A percentile compares a stretch with the other conserved stretches of the same genome.
Conservation (phyloP, 2,797 vertebrate genomes). For the Taenioides sp. region DNA sequence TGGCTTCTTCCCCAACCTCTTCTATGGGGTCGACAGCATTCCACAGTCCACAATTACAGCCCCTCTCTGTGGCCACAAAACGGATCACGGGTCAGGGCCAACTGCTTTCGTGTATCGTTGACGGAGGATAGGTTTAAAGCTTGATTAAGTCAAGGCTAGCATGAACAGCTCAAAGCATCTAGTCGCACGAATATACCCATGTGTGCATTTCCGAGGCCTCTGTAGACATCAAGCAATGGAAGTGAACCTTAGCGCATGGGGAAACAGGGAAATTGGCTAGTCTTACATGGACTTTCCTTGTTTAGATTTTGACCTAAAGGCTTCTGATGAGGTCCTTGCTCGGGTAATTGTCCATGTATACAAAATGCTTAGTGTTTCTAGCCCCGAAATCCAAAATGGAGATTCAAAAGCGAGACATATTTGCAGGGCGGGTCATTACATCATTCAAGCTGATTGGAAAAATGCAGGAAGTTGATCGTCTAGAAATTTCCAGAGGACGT, state of each 20-base stretch:
- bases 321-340: slow-evolving; percentile 29
- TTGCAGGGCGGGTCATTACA: background rate
- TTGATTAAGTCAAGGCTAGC: slow-evolving; percentile 16
- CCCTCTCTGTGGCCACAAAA: slow-evolving; percentile 49
- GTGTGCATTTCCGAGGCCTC: slow-evolving; percentile 7
- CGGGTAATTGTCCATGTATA: slow-evolving; percentile 36
- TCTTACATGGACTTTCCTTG: slow-evolving; percentile 29
- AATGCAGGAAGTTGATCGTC: slow-evolving; percentile 12
- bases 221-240: slow-evolving; percentile 23
- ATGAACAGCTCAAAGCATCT: slow-evolving; percentile 9
- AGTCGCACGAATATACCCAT: slow-evolving; percentile 23
- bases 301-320: slow-evolving; percentile 43
- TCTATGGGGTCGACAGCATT: slow-evolving; percentile 40
- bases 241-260: slow-evolving; percentile 31
- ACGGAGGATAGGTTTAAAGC: slow-evolving; percentile 9
- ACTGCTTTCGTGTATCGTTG: slow-evolving; percentile 21
- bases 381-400: background rate
- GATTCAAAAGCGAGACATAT: background rate
- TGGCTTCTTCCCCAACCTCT: slow-evolving; percentile 38
- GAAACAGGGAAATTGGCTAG: slow-evolving; percentile 33
- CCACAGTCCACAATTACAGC: slow-evolving; percentile 42
- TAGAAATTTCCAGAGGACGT: slow-evolving; percentile 43
- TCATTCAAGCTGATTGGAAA: slow-evolving; percentile 16
- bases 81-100: slow-evolving; percentile 30
- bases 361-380: slow-evolving; percentile 4